Evolutionary conservation across 2,888 invertebrate species (phyloP), one percentile per base, ranked within the genome.

Genomic region (Furcula furcula): DNA sequence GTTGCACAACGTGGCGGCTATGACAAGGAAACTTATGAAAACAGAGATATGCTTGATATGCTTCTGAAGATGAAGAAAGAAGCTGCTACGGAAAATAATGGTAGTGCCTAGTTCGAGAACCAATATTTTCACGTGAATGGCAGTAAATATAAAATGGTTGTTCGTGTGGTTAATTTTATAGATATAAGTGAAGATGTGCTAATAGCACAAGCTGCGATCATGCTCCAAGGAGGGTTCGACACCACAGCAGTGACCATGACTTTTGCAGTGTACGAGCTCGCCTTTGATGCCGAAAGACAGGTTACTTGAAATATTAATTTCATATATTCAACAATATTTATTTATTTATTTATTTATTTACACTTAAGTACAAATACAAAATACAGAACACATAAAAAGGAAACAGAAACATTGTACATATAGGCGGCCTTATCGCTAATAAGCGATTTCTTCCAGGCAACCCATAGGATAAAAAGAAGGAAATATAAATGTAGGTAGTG

Each of bases 141-240:
- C 0, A 2, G 2, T 12, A 4, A 13, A 13, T 2, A 0, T 12
- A 2, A 7, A 7, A 2, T n/a, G n/a, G n/a, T 2, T 5, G 4
- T 2, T 14, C 7, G 18, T 18, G 18, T 18, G 7, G 7, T 11
- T 20, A 13, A 15, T 4, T 18, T 44, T 31, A 1, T 43, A 75
- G 74, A 55, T 1, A 55, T 71, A 11, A 48, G 45, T 0, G 72
- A 73, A 14, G 67, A 71, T 10, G 7, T 71, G 3, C 31, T 80
- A 2, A 32, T 72, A 2, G 65, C 78, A 0, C 78, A 78, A 30
- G 75, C 72, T 0, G 59, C 61, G 0, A 41, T 72, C 2, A 65
- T 80, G 38, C 38, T 80, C 2, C 66, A 70, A 26, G 80, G 53
- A 0, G 80, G 76, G 0, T 77, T 71, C 22, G 77, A 80, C 10